phyloP scores from a whole-genome alignment of 2,797 vertebrate genomes.

The Cottoperca gobio region DNA sequence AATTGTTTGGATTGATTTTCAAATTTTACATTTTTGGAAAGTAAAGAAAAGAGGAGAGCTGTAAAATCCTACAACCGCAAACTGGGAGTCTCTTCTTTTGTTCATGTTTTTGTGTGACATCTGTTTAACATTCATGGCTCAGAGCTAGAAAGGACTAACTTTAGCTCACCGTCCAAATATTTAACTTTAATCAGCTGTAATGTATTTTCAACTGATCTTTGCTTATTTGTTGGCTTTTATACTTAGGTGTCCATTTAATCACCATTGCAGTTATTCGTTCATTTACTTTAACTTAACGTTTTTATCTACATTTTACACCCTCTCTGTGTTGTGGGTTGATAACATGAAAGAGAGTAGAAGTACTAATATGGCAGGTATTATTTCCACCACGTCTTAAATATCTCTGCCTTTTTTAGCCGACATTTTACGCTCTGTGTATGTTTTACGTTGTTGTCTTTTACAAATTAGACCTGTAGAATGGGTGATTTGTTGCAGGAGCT shows the following conservation, averaged over 20 bases:
- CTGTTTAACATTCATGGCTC: constrained; percentile 61
- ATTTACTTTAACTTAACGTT: constrained; percentile 20
- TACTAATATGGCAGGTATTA: constrained; percentile 38
- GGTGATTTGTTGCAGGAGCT: constrained; percentile 78
- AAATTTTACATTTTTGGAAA: constrained; percentile 40
- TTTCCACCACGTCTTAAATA: constrained; percentile 50
- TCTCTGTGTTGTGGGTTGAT: constrained; percentile 31
- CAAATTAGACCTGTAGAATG: constrained; percentile 77
- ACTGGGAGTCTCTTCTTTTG: constrained; percentile 58
- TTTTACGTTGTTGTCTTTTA: constrained; percentile 80
- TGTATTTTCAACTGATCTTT: constrained; percentile 49
- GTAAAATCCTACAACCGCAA: constrained; percentile 37
- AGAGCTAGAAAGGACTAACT: constrained; percentile 26
- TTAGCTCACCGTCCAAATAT: constrained; percentile 62
- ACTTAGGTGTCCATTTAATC: constrained; percentile 48
- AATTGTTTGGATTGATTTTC: constrained; percentile 26
- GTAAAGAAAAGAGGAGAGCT: constrained; percentile 13
- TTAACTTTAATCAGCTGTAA: constrained; percentile 58
- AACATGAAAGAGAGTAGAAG: constrained; percentile 49
- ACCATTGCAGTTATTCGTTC: constrained; percentile 27
- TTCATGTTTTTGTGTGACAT: constrained; percentile 49
- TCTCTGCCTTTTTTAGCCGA: constrained; percentile 57
- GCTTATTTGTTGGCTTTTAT: constrained; percentile 62
- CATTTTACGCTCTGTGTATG: constrained; percentile 67
- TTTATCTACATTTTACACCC: constrained; percentile 46